Evolutionary conservation across 2,797 vertebrate species (phyloP).

Genomic region (Alcedo atthis): DNA sequence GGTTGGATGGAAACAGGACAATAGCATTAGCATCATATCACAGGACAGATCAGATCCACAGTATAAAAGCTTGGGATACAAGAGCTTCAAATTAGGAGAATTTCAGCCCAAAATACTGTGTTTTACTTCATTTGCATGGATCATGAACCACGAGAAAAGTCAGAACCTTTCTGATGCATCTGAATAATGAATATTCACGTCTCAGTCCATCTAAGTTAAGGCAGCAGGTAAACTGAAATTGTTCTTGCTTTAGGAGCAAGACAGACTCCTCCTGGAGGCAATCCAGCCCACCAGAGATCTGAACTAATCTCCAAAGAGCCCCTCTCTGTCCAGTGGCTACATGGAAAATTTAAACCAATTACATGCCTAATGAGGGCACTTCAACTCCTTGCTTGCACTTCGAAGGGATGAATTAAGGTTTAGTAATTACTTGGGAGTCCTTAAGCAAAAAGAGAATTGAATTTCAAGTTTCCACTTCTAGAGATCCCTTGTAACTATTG

Average conservation of each 20-base stretch:
- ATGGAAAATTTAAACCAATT: slow-evolving; percentile 10
- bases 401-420: not conserved
- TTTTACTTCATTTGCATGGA: not conserved
- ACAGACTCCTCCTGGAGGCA: slow-evolving; percentile 2
- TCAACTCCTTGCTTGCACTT: not conserved
- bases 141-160: not conserved
- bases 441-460: not conserved
- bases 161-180: not conserved
- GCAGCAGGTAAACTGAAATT: not conserved
- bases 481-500: not conserved
- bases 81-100: not conserved
- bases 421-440: not conserved
- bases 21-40: not conserved
- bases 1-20: not conserved
- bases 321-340: not conserved
- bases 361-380: slow-evolving; percentile 5
- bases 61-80: not conserved
- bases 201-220: not conserved
- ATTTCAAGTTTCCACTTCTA: not conserved
- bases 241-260: slow-evolving; percentile 9
- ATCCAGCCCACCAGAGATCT: not conserved
- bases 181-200: not conserved
- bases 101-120: not conserved
- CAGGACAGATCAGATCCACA: rapidly evolving
- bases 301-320: not conserved